These are phyloP conservation scores for Adelphocoris suturalis DNA, from an alignment of 2,888 invertebrate genomes.

Conservation along the genomic window DNA sequence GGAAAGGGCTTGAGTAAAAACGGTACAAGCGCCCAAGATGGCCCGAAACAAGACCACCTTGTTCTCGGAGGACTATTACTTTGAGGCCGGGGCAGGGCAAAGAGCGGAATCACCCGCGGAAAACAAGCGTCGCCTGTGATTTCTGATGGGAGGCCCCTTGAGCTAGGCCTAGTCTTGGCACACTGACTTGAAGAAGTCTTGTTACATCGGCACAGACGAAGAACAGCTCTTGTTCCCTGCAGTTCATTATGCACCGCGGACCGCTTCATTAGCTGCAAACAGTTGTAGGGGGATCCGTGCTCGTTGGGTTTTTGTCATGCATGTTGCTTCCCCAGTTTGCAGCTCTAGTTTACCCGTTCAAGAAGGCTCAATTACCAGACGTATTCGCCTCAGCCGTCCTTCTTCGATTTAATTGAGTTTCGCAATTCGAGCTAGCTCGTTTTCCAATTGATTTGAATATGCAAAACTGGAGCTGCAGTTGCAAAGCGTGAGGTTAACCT, in stretches of 20 bases:
- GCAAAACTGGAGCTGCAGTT: neutral
- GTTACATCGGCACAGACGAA: slow-evolving; percentile 6
- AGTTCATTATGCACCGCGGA: slow-evolving; percentile 56
- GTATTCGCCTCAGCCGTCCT: neutral
- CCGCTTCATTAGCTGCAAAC: slow-evolving; percentile 61
- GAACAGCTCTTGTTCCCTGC: slow-evolving; percentile 15
- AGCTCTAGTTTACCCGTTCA: neutral
- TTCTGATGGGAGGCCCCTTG: neutral
- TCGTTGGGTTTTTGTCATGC: slow-evolving; percentile 22
- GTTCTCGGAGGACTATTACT: slow-evolving; percentile 18
- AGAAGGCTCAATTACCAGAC: slow-evolving; percentile 20
- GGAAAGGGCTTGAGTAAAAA: neutral
- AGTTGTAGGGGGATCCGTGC: slow-evolving; percentile 52
- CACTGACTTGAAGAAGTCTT: slow-evolving; percentile 25
- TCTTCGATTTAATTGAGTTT: slow-evolving; percentile 32
- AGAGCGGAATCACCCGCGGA: slow-evolving; percentile 14
- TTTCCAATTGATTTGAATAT: slow-evolving; percentile 36
- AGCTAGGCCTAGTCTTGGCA: slow-evolving; percentile 6
- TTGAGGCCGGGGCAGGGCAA: slow-evolving; percentile 5
- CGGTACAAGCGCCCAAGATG: slow-evolving; percentile 10
- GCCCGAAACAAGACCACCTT: slow-evolving; percentile 30
- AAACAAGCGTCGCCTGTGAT: slow-evolving; percentile 19
- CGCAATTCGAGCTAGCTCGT: slow-evolving; percentile 16
- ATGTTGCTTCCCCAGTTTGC: slow-evolving; percentile 31
- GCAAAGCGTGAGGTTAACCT: neutral